phyloP scores from a whole-genome alignment of 1,140 invertebrate genomes.

The Pseudomyrmex sp. region DNA sequence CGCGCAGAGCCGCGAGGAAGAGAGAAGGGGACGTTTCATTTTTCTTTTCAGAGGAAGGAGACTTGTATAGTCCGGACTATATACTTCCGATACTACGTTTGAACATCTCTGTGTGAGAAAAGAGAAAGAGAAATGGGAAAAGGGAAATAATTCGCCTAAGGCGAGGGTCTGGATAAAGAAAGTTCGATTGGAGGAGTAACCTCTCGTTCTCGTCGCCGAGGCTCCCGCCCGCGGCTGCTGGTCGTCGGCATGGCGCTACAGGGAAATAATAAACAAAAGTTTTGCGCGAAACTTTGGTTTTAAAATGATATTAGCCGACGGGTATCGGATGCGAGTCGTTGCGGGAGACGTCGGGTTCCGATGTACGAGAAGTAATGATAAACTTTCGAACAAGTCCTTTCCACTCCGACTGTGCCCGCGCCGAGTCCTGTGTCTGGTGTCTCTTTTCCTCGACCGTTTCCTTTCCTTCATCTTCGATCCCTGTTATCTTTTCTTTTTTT shows the following conservation, averaged over 20 bases:
- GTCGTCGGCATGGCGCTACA: conserved; percentile 30
- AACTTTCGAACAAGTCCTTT: conserved; percentile 78
- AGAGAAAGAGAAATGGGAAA: too few relatives aligned
- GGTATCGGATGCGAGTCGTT: conserved; percentile 59
- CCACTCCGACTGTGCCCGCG: conserved; percentile 60
- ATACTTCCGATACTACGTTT: conserved; percentile 34
- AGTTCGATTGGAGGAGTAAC: conserved; percentile 70
- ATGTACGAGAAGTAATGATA: conserved; percentile 79
- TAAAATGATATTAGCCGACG: conserved; percentile 80
- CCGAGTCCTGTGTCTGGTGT: conserved; percentile 29
- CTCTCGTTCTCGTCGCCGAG: conserved; percentile 24
- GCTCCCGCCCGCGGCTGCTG: background rate
- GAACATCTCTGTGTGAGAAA: conserved; percentile 34
- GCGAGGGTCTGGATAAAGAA: conserved; percentile 58
- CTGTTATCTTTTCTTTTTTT: background rate
- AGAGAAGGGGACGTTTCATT: conserved; percentile 7
- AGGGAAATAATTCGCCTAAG: conserved; percentile 49
- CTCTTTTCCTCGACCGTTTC: background rate
- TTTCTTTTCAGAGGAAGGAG: background rate
- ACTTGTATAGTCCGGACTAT: conserved; percentile 30
- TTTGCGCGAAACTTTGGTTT: conserved; percentile 80
- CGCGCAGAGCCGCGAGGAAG: background rate
- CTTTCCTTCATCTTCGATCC: conserved; percentile 16
- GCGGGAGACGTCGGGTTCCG: conserved; percentile 59
- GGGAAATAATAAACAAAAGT: conserved; percentile 81